These are phyloP conservation scores for Cyanoderma ruficeps DNA, from an alignment of 2,113 vertebrate genomes.

Conservation along the genomic window DNA sequence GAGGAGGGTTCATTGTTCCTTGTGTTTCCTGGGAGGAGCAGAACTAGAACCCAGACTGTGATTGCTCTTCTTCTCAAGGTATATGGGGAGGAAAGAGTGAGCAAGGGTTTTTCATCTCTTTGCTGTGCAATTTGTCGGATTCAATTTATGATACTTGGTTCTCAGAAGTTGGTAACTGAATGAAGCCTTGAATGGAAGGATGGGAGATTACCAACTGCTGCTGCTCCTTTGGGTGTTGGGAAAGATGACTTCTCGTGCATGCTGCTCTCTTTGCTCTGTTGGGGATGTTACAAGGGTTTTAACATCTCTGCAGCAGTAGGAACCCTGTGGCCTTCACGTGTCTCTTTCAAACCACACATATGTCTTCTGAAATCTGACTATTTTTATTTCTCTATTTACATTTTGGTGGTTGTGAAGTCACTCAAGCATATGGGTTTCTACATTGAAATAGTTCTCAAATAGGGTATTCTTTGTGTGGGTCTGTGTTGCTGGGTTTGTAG, in stretches of 20 bases:
- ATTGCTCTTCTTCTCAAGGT: neutral
- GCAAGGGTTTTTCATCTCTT: neutral
- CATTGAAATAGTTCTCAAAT: neutral
- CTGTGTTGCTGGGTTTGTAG: neutral
- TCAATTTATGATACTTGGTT: neutral
- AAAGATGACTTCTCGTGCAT: neutral
- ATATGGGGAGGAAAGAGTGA: neutral
- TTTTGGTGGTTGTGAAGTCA: neutral
- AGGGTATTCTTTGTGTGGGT: neutral
- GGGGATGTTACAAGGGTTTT: neutral
- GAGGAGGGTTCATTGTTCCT: neutral
- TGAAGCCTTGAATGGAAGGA: neutral
- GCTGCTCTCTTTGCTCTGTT: neutral
- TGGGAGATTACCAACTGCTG: neutral
- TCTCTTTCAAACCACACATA: neutral
- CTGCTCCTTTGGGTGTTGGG: neutral
- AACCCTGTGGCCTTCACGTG: neutral
- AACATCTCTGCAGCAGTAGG: neutral
- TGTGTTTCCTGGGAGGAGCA: neutral
- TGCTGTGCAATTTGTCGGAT: neutral
- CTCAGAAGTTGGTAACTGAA: neutral
- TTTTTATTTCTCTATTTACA: neutral
- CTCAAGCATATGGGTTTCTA: neutral
- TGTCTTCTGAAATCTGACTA: neutral
- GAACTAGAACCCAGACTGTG: fast-evolving